Conservation (phyloP, 2,888 invertebrate species). For the Athripsodes cinereus region DNA sequence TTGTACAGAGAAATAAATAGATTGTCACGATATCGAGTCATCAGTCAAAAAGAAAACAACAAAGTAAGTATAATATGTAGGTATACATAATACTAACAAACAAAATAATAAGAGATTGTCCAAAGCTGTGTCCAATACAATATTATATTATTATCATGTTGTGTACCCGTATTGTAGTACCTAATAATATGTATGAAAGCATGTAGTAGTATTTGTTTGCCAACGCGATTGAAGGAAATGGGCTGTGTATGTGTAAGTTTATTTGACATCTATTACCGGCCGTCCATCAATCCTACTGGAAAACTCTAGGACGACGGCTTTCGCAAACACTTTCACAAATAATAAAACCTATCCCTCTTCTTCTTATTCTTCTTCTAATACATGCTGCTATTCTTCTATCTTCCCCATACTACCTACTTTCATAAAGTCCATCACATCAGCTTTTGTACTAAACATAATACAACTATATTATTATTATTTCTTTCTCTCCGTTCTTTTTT, state of each 20-base stretch:
- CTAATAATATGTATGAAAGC: neutral
- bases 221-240: conserved; percentile 11
- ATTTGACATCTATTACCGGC: conserved; percentile 18
- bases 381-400: neutral
- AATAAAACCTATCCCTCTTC: neutral
- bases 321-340: conserved; percentile 3
- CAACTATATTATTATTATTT: neutral
- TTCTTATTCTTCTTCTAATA: neutral
- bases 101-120: too few species aligned
- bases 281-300: neutral
- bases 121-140: too few species aligned
- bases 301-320: neutral
- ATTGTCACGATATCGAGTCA: too few species aligned
- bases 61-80: too few species aligned
- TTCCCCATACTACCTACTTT: neutral
- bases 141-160: too few species aligned
- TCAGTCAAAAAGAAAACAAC: too few species aligned
- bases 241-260: conserved; percentile 1
- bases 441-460: too few species aligned
- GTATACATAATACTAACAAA: too few species aligned
- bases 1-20: too few species aligned
- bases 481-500: neutral
- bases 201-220: too few species aligned
- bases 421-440: too few species aligned
- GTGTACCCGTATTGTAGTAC: too few species aligned